Evolutionary conservation across 2,797 vertebrate species (phyloP).

Genomic region (Prionace glauca): DNA sequence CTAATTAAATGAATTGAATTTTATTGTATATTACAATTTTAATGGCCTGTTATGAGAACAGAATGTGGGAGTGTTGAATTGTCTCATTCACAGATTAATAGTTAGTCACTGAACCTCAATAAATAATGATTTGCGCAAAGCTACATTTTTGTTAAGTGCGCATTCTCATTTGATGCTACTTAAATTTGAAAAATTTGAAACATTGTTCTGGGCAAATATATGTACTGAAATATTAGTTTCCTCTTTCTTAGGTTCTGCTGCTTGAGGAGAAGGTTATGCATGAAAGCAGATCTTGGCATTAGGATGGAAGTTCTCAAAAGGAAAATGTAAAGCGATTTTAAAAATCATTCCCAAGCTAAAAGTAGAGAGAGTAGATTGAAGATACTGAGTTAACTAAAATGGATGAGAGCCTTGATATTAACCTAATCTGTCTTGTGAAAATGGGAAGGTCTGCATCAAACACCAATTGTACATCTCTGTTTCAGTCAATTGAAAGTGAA

Average conservation of each 20-base stretch:
- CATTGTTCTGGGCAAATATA: neutral
- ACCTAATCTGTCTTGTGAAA: neutral
- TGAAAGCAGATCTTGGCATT: constrained; percentile 14
- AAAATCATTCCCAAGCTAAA: constrained; percentile 3
- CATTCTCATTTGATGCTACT: neutral
- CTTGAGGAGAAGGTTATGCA: constrained; percentile 10
- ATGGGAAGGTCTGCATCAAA: neutral
- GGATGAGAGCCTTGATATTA: neutral
- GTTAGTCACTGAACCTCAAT: neutral
- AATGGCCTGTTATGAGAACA: neutral
- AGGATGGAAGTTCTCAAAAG: neutral
- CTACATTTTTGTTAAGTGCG: neutral
- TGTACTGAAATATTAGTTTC: neutral
- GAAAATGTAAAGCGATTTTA: neutral
- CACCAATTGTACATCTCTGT: neutral
- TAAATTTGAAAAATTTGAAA: neutral
- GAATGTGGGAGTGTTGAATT: neutral
- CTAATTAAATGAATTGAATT: neutral
- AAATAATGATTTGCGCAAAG: neutral
- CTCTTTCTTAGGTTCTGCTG: constrained; percentile 38
- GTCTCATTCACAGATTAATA: neutral
- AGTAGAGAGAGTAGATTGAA: neutral
- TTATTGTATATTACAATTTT: neutral
- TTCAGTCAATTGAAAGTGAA: neutral
- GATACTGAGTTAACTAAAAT: neutral